Evolutionary conservation across 2,113 vertebrate species (phyloP).

Genomic region (Lutjanus erythropterus): DNA sequence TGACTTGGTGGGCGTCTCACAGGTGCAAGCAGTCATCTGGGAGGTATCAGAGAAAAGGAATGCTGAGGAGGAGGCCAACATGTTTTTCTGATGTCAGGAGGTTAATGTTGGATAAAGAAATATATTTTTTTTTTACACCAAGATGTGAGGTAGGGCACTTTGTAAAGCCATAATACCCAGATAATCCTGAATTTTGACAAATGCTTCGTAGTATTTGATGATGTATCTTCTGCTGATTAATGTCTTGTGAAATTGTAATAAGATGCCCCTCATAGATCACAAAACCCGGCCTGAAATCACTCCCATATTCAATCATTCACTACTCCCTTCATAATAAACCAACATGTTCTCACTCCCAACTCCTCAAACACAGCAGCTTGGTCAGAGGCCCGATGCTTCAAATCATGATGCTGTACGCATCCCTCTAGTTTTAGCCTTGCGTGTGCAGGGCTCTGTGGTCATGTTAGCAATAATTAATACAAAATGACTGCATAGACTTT

Average conservation of each 20-base stretch:
- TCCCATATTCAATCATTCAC: background rate
- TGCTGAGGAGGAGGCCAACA: constrained; percentile 32
- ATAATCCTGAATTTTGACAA: background rate
- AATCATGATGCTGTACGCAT: no score
- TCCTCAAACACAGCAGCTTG: no score
- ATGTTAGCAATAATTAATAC: no score
- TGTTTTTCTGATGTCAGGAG: constrained; percentile 28
- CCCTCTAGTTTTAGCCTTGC: no score
- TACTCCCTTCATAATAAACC: background rate
- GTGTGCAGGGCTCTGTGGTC: no score
- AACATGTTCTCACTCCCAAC: no score
- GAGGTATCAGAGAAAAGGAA: constrained; percentile 49
- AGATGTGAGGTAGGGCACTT: background rate
- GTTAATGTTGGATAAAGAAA: constrained; percentile 27
- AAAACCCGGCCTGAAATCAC: background rate
- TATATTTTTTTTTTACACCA: background rate
- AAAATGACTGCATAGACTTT: no score
- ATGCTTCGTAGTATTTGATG: background rate
- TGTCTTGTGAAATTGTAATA: background rate
- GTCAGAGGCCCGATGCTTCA: no score
- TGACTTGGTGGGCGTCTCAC: constrained; percentile 36
- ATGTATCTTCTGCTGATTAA: background rate
- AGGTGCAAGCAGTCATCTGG: constrained; percentile 48
- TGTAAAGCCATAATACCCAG: background rate
- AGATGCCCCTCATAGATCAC: background rate